Percentiles rank a stretch among this genome's conserved stretches.
phyloP scores from a whole-genome alignment of 2,888 invertebrate species.

The Daptonema setosum region DNA sequence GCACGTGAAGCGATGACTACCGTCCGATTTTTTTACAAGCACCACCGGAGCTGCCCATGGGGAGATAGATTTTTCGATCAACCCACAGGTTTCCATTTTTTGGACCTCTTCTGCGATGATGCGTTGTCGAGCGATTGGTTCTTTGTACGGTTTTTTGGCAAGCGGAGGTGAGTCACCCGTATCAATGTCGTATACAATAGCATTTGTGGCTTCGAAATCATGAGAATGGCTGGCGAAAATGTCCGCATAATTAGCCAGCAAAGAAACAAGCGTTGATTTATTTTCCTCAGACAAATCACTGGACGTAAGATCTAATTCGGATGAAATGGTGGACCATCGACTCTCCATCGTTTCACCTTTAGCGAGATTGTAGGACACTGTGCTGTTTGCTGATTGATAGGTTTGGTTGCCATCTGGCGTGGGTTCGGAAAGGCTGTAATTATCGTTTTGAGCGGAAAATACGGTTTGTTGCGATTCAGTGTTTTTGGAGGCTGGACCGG shows the following conservation, averaged over 20 bases:
- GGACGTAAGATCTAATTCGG: not conserved
- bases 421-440: no score
- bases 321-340: not conserved
- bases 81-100: not conserved
- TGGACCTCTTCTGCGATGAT: not conserved
- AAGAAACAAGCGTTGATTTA: not conserved
- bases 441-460: no score
- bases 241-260: not conserved
- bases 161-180: not conserved
- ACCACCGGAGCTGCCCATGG: slow-evolving; percentile 27
- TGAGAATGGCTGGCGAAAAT: not conserved
- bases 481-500: no score
- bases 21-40: slow-evolving; percentile 25
- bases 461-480: no score
- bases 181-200: not conserved
- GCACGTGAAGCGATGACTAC: slow-evolving; percentile 14
- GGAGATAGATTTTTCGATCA: slow-evolving; percentile 15
- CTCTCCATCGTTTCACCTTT: not conserved
- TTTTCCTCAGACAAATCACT: not conserved
- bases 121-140: not conserved
- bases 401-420: no score
- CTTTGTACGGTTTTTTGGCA: not conserved
- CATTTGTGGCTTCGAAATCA: not conserved
- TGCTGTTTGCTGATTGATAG: no score
- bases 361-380: no score